Evolutionary conservation across 1,140 invertebrate genomes (phyloP).

Genomic region (Ostrea denselamellosa): DNA sequence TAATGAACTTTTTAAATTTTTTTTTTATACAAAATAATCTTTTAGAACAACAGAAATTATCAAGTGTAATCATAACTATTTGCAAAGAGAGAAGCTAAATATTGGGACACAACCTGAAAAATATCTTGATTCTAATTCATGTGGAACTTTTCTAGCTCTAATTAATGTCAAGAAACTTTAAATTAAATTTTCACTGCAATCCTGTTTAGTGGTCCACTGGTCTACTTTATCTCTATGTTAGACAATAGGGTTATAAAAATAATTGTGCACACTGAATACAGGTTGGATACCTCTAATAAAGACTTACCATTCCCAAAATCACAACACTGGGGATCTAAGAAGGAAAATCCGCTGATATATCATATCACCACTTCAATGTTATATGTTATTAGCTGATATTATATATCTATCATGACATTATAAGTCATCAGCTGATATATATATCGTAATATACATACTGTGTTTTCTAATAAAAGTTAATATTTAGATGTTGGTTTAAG

Average conservation of each 20-base stretch:
- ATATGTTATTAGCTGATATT: neutral
- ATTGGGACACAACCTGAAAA: neutral
- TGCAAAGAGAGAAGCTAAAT: neutral
- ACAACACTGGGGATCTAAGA: conserved; percentile 37
- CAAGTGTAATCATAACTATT: too few species aligned
- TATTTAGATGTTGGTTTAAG: too few species aligned
- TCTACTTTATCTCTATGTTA: conserved; percentile 17
- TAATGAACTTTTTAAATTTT: neutral
- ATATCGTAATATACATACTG: too few species aligned
- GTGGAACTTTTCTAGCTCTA: conserved; percentile 1
- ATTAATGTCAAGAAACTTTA: neutral
- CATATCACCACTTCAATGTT: neutral
- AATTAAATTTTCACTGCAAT: neutral
- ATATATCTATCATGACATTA: too few species aligned
- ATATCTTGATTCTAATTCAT: neutral
- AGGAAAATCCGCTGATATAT: neutral
- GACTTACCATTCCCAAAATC: conserved; percentile 42
- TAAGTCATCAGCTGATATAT: too few species aligned
- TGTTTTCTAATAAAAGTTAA: too few species aligned
- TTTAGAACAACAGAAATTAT: neutral
- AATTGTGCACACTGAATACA: conserved; percentile 22
- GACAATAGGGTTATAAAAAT: neutral
- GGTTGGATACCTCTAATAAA: conserved; percentile 18
- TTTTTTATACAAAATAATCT: neutral
- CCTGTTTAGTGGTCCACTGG: neutral